Evolutionary conservation across 1,140 invertebrate species (phyloP), one percentile per base, ranked within the genome.

Genomic region (Trichogramma pretiosum): DNA sequence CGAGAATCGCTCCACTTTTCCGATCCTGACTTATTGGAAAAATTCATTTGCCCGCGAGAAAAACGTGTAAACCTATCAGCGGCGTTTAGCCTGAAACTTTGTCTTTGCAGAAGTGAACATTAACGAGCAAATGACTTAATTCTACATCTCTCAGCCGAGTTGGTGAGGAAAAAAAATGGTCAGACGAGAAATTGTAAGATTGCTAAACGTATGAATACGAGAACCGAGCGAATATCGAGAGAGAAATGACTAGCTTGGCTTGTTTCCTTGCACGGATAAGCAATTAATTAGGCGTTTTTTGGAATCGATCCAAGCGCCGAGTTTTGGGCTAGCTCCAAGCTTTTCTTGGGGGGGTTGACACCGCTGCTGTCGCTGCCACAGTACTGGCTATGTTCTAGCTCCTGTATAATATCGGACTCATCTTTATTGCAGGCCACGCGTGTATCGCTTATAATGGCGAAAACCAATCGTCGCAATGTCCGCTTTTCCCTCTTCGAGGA

Each of bases 271-370:
- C 49, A 51, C 34, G 44, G 44, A 51, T 42, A 51, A 51, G 49
- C 49, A 42, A 51, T 51, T 51, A 46, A 51, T 51, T 46, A 51
- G 49, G 41, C 34, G 33, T 32, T 47, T 46, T 46, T 52, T 47
- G 50, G 50, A 43, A 17, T 9, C 14, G 11, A 7, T 51, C 50
- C 50, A 52, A 52, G 44, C 39, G 47, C 21, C 38, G 41, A 44
- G 23, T 45, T 53, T 53, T 48, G 51, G 46, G 42, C 22, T 18
- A 8, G 32, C 32, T 53, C 46, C 46, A 53, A 48, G 46, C 37
- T 37, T 41, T 49, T 43, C 47, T 38, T 32, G 18, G 47, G 38
- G 23, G 21, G 10, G 11, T 18, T n/a, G n/a, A 5, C 38, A 34
- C 22, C 24, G 43, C 37, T 40, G 48, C 38, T 51, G 41, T 47